Evolutionary conservation across 2,888 invertebrate genomes (phyloP).

Genomic region (Myopa testacea): DNA sequence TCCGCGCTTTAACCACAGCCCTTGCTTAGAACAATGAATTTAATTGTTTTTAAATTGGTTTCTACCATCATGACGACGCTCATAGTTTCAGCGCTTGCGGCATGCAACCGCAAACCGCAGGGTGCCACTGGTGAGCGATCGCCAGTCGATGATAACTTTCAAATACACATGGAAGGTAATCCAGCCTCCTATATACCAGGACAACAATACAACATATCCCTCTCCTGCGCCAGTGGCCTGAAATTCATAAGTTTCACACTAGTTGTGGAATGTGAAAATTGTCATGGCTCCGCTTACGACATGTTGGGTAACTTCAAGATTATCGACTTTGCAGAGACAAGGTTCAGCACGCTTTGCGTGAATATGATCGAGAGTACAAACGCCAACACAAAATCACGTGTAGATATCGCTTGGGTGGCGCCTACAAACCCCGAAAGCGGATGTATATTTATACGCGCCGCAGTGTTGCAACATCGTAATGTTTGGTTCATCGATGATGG

Average conservation of each 20-base stretch:
- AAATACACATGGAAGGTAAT: slow-evolving; percentile 77
- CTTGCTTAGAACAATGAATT: slow-evolving; percentile 27
- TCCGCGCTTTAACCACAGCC: not conserved
- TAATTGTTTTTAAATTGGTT: slow-evolving; percentile 25
- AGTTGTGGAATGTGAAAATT: slow-evolving; percentile 77
- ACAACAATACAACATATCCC: slow-evolving; percentile 77
- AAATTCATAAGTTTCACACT: slow-evolving; percentile 86
- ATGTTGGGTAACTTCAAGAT: slow-evolving; percentile 75
- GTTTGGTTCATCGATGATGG: slow-evolving; percentile 88
- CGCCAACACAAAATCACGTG: slow-evolving; percentile 79
- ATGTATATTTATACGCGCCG: slow-evolving; percentile 85
- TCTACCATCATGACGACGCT: not conserved
- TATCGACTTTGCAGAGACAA: slow-evolving; percentile 79
- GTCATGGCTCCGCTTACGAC: slow-evolving; percentile 65
- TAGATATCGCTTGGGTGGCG: slow-evolving; percentile 85
- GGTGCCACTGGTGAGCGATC: slow-evolving; percentile 67
- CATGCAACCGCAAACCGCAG: slow-evolving; percentile 70
- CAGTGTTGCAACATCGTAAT: slow-evolving; percentile 79
- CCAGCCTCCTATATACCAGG: slow-evolving; percentile 78
- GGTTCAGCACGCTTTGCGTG: slow-evolving; percentile 82
- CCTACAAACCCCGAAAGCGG: slow-evolving; percentile 79
- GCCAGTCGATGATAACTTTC: slow-evolving; percentile 77
- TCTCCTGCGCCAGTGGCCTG: slow-evolving; percentile 74
- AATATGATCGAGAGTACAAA: slow-evolving; percentile 86
- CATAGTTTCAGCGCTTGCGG: slow-evolving; percentile 24